phyloP scores from a whole-genome alignment of 2,797 vertebrate genomes.

The Poecilia picta region DNA sequence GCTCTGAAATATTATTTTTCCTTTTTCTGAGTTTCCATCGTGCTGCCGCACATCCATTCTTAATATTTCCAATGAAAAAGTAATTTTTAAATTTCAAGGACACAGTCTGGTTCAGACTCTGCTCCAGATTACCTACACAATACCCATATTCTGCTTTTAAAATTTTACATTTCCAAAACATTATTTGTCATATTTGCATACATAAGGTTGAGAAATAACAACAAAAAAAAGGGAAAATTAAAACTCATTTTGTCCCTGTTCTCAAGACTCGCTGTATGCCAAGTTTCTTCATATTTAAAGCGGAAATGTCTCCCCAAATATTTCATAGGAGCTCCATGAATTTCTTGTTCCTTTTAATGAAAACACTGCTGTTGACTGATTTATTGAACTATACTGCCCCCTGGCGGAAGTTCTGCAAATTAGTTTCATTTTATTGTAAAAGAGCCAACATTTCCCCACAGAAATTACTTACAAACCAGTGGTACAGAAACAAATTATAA shows the following conservation, averaged over 20 bases:
- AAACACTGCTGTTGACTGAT: constrained; percentile 2
- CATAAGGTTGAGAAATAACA: too few species aligned
- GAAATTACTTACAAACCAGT: neutral
- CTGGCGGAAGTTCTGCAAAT: constrained; percentile 35
- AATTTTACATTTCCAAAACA: too few species aligned
- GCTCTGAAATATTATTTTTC: too few species aligned
- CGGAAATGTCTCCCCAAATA: neutral
- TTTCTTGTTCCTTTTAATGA: neutral
- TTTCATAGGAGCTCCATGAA: neutral
- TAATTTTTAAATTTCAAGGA: neutral
- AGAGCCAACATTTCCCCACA: neutral
- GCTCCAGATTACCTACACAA: neutral
- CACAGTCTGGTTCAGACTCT: neutral
- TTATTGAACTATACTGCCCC: constrained; percentile 40
- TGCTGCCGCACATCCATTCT: neutral
- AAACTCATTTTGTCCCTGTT: too few species aligned
- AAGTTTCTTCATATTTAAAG: neutral
- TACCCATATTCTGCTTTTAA: neutral
- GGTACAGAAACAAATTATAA: too few species aligned
- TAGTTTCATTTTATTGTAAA: neutral
- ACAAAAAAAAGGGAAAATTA: too few species aligned
- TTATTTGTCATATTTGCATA: too few species aligned
- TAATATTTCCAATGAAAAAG: neutral
- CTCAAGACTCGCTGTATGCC: neutral
- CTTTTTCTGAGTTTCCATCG: neutral